These are phyloP conservation scores for Triops longicaudatus DNA, from an alignment of 1,140 invertebrate species.

Conservation along the genomic window DNA sequence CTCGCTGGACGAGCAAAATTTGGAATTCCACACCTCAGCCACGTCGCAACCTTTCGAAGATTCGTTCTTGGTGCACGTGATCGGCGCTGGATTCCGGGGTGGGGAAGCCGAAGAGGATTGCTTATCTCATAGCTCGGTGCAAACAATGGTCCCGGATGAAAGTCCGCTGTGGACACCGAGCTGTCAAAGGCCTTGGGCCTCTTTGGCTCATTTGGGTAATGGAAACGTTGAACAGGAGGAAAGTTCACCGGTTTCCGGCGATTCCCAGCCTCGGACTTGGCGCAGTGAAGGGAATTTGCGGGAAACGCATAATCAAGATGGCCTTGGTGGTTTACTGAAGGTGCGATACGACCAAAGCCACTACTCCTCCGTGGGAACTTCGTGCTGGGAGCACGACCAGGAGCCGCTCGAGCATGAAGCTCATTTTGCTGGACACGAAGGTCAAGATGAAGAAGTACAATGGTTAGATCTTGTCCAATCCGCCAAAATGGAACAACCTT, in stretches of 20 bases:
- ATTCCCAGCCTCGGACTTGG: neutral
- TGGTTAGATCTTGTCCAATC: neutral
- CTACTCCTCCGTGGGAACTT: neutral
- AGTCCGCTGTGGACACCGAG: neutral
- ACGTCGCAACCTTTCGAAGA: conserved; percentile 24
- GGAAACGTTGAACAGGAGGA: neutral
- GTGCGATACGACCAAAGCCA: neutral
- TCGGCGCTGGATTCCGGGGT: neutral
- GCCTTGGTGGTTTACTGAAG: neutral
- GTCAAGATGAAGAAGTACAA: neutral
- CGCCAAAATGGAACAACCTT: neutral
- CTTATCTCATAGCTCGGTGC: neutral
- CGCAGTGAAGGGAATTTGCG: neutral
- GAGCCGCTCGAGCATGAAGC: neutral
- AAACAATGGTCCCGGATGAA: neutral
- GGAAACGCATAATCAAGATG: neutral
- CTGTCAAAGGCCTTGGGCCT: neutral
- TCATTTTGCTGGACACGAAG: neutral
- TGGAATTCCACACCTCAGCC: conserved; percentile 24
- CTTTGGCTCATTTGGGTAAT: neutral
- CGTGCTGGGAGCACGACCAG: neutral
- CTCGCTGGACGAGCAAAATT: conserved; percentile 3
- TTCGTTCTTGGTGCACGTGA: neutral
- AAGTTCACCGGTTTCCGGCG: neutral
- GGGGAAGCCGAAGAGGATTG: neutral